Evolutionary conservation across 2,113 vertebrate species (phyloP).

Genomic region (Meles meles): DNA sequence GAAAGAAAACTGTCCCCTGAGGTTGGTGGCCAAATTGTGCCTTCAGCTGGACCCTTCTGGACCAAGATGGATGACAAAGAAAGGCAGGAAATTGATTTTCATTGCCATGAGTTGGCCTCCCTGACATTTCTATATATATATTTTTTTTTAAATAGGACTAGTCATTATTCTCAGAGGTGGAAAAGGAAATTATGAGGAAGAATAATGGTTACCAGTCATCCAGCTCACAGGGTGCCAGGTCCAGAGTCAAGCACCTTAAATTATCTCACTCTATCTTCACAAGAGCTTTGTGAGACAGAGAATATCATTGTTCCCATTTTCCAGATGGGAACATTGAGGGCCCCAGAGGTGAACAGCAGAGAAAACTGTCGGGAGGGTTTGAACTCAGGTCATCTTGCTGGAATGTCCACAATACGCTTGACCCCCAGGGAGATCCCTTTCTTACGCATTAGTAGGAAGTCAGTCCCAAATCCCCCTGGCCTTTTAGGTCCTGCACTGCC

Average conservation of each 20-base stretch:
- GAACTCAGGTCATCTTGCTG: not conserved
- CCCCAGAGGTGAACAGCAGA: not conserved
- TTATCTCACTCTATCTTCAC: not conserved
- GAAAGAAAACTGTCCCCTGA: not conserved
- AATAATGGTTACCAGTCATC: not conserved
- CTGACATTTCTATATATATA: not conserved
- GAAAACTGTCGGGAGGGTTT: not conserved
- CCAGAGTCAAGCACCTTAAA: not conserved
- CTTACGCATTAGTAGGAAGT: not conserved
- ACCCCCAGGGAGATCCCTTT: not conserved
- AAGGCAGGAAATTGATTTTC: not conserved
- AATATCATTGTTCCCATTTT: not conserved
- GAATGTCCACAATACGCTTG: not conserved
- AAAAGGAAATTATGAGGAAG: not conserved
- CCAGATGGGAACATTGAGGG: not conserved
- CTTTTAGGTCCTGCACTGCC: not conserved
- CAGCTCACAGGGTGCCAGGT: not conserved
- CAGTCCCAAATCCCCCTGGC: rapidly evolving
- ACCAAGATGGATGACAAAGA: not conserved
- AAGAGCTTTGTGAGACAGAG: not conserved
- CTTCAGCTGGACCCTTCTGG: not conserved
- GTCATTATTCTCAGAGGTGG: not conserved
- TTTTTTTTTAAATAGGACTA: not conserved
- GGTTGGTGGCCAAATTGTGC: not conserved
- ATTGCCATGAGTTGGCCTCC: not conserved